These are phyloP conservation scores for Saguinus imperator DNA, from an alignment of 2,113 vertebrate genomes.

Conservation along the genomic window DNA sequence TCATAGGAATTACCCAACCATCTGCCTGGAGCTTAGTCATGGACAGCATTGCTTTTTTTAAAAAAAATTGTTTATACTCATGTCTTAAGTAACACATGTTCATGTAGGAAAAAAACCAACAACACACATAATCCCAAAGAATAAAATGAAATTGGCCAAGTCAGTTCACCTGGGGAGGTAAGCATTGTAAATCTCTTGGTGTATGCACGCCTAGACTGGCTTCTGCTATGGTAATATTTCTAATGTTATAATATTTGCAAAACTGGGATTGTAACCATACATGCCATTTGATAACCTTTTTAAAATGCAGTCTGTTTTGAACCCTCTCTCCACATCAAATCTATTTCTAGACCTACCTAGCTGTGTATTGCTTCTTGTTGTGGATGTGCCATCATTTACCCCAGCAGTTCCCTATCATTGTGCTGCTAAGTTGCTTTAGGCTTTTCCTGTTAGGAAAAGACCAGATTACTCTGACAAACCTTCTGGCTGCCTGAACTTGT, in stretches of 20 bases:
- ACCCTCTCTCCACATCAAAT: background rate
- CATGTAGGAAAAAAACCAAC: background rate
- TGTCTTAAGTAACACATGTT: constrained; percentile 19
- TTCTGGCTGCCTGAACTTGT: background rate
- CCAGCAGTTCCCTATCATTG: background rate
- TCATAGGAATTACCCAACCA: background rate
- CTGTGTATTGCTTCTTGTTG: background rate
- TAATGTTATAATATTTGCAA: background rate
- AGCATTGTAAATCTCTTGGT: background rate
- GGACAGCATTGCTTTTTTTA: background rate
- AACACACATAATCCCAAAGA: constrained; percentile 12
- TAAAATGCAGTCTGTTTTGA: background rate
- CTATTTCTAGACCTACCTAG: background rate
- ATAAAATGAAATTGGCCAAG: background rate
- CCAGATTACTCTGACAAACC: background rate
- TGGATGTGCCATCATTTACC: background rate
- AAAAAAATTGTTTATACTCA: background rate
- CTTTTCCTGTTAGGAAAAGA: background rate
- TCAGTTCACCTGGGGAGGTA: background rate
- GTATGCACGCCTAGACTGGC: background rate
- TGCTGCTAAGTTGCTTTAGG: background rate
- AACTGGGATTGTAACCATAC: background rate
- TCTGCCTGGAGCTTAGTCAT: background rate
- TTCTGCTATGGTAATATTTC: background rate
- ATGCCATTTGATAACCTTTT: background rate